phyloP scores from a whole-genome alignment of 37 sponge, comb jelly and placozoan genomes.

The Halichondria panicea region DNA sequence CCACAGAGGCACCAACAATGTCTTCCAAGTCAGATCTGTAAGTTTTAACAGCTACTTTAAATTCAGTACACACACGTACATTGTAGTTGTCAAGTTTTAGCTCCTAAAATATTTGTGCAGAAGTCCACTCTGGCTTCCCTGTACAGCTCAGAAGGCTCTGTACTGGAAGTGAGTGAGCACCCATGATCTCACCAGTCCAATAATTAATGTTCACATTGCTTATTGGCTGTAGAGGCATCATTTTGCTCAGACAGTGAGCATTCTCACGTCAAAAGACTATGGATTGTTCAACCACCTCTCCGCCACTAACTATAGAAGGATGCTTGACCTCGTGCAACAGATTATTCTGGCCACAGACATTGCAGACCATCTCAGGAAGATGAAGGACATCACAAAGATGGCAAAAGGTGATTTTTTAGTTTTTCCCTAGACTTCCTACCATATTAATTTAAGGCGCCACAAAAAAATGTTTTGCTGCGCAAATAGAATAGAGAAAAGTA shows the following conservation, averaged over 20 bases:
- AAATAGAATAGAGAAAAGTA: too few relatives aligned
- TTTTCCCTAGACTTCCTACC: too few relatives aligned
- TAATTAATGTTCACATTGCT: not conserved
- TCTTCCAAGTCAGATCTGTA: slow-evolving; percentile 78
- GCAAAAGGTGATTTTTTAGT: too few relatives aligned
- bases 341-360: slow-evolving; percentile 81
- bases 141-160: slow-evolving; percentile 88
- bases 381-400: slow-evolving; percentile 50
- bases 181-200: not conserved
- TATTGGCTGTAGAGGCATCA: slow-evolving; percentile 60
- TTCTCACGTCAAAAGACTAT: slow-evolving; percentile 75
- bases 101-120: slow-evolving; percentile 13
- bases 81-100: not conserved
- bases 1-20: slow-evolving; percentile 87
- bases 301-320: slow-evolving; percentile 29
- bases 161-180: slow-evolving; percentile 84
- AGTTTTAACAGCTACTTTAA: slow-evolving; percentile 7
- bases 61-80: too few relatives aligned
- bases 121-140: slow-evolving; percentile 76
- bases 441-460: too few relatives aligned
- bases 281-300: slow-evolving; percentile 64
- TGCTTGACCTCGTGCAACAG: slow-evolving; percentile 66
- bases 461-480: too few relatives aligned
- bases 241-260: slow-evolving; percentile 82
- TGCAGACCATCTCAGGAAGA: slow-evolving; percentile 55